Evolutionary conservation across 2,113 vertebrate species (phyloP).

Genomic region (Macrotis lagotis): DNA sequence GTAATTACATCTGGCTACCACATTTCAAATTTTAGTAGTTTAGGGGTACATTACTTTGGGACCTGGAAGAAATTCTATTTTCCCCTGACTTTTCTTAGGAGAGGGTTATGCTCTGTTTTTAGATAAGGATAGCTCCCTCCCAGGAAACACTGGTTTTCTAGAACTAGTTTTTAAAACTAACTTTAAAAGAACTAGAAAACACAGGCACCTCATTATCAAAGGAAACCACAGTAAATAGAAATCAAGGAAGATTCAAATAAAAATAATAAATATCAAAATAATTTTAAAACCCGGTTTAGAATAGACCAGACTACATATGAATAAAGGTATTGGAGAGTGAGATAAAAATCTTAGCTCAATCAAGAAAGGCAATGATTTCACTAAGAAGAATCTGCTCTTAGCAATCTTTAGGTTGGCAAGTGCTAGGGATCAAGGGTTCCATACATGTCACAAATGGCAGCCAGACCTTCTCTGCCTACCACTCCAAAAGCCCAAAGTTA

Average conservation of each 20-base stretch:
- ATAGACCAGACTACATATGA: background rate
- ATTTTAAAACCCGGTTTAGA: background rate
- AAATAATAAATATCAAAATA: background rate
- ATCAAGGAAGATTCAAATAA: background rate
- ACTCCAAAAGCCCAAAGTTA: background rate
- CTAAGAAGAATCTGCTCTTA: background rate
- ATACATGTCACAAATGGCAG: background rate
- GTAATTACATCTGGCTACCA: background rate
- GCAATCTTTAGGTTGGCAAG: background rate
- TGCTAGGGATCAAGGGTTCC: background rate
- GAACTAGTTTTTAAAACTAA: too few relatives aligned
- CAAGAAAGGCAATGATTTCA: background rate
- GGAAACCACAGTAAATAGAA: background rate
- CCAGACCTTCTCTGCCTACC: background rate
- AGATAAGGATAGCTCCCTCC: background rate
- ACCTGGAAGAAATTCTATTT: background rate
- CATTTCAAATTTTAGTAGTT: background rate
- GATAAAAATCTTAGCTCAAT: background rate
- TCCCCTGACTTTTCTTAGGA: background rate
- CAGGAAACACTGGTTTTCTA: background rate
- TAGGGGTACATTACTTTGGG: background rate
- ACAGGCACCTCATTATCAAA: background rate
- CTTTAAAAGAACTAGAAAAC: too few relatives aligned
- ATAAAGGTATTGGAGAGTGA: background rate
- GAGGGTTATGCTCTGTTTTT: background rate